phyloP scores from a whole-genome alignment of 2,888 invertebrate genomes.

The Pelosia muscerda region DNA sequence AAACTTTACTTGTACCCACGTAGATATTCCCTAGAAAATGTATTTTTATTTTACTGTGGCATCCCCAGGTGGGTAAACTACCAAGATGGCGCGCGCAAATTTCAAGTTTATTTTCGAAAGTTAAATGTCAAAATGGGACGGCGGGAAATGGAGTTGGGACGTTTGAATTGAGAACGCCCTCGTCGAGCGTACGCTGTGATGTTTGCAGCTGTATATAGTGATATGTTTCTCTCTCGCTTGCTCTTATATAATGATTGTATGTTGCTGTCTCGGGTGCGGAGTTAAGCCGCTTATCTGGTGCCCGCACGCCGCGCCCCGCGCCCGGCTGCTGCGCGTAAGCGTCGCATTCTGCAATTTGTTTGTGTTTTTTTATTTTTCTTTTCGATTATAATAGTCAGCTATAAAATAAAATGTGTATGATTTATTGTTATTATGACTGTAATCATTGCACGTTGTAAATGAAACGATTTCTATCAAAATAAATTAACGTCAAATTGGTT shows the following conservation, averaged over 20 bases:
- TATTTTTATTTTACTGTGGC: slow-evolving; percentile 82
- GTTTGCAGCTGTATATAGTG: slow-evolving; percentile 81
- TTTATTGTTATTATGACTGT: slow-evolving; percentile 44
- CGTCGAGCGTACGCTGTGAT: slow-evolving; percentile 74
- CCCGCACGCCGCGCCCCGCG: slow-evolving; percentile 81
- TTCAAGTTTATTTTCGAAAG: slow-evolving; percentile 23
- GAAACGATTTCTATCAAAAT: slow-evolving; percentile 27
- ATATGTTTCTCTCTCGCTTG: slow-evolving; percentile 67
- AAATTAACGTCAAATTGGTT: slow-evolving; percentile 2
- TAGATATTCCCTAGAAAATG: slow-evolving; percentile 85
- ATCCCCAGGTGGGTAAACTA: slow-evolving; percentile 61
- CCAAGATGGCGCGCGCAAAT: slow-evolving; percentile 40
- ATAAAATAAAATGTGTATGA: slow-evolving; percentile 49
- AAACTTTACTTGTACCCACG: slow-evolving; percentile 83
- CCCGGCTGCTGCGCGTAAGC: slow-evolving; percentile 80
- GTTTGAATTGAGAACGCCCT: slow-evolving; percentile 56
- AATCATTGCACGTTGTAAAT: slow-evolving; percentile 32
- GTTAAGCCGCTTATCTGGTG: slow-evolving; percentile 86
- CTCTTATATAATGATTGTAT: slow-evolving; percentile 41
- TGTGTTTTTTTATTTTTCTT: slow-evolving; percentile 50
- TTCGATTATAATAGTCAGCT: slow-evolving; percentile 39
- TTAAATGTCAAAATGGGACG: slow-evolving; percentile 48
- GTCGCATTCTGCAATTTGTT: slow-evolving; percentile 73
- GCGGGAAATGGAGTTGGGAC: slow-evolving; percentile 48
- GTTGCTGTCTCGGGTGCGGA: slow-evolving; percentile 71